Base-by-base conservation (phyloP, 2,113 vertebrate species). In the Dasyprocta punctata region DNA sequence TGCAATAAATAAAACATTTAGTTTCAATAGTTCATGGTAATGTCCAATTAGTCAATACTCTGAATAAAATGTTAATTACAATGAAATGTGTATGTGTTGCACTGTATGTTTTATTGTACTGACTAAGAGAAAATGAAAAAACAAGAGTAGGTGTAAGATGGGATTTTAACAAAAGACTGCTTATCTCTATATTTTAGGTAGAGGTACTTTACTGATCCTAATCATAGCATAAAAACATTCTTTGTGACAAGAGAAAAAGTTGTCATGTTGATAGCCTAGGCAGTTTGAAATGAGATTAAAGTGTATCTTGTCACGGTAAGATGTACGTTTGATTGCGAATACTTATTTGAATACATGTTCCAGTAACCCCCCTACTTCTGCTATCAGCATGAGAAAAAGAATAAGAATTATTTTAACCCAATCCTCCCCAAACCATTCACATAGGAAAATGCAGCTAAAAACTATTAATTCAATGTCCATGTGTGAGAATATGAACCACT, bases 201-300 rank as follows among this genome's bases (percentile, higher is more conserved):
- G 26, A 69, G 90, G 44, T 12, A 67, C 20, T 22, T 38, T 56
- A 58, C 7, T 86, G 78, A 82, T 71, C 13, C 8, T 96, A 85
- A 96, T 33, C 90, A 28, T 41, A 22, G 10, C 38, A 33, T 71
- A 77, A 95, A 93, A 77, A 38, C 33, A 63, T 83, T 92, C 16
- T 93, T 77, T 89, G 5, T 92, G 30, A 87, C 83, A 47, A 60
- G 22, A 82, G 17, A 65, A 90, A 54, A 86, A 58, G 47, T 28
- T 36, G 81, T 86, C 22, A 5, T 85, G 77, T 78, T 61, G 69
- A 61, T 85, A 89, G 16, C 26, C 19, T 56, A 81, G 22, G 5
- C 3, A 84, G 12, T 93, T 90, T 82, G 49, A 96, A 97, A 97
- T 96, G 78, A 97, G 36, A n/a, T 86, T 75, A 80, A 71, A 84